phyloP scores from a whole-genome alignment of 2,888 invertebrate genomes.

The Timema cristinae region DNA sequence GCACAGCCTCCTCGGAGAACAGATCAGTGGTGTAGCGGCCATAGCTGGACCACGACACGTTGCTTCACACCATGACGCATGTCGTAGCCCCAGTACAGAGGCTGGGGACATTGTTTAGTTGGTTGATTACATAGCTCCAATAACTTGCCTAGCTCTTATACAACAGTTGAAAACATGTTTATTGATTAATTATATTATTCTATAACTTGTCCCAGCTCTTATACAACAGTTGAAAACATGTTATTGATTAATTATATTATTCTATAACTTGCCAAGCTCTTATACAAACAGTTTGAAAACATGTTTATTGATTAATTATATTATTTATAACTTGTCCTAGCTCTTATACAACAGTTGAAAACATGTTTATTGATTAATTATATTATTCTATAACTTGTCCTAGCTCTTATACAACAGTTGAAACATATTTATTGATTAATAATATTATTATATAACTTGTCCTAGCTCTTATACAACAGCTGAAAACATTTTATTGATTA shows the following conservation, averaged over 20 bases:
- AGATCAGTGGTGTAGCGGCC: slow-evolving; percentile 82
- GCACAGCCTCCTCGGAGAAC: slow-evolving; percentile 71
- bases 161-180: no score
- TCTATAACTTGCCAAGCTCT: no score
- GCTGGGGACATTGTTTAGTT: no score
- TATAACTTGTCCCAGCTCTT: background rate
- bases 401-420: no score
- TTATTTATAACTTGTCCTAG: slow-evolving; percentile 61
- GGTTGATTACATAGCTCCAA: no score
- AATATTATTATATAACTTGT: background rate
- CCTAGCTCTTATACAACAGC: background rate
- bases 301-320: no score
- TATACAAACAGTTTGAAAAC: no score
- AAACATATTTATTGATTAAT: no score
- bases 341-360: slow-evolving; percentile 51
- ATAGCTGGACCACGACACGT: slow-evolving; percentile 68
- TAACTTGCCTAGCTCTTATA: no score
- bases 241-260: no score
- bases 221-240: background rate
- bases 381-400: no score
- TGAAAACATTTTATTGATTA: background rate
- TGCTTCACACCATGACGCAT: slow-evolving; percentile 59
- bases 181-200: background rate
- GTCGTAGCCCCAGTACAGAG: slow-evolving; percentile 57
- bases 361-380: no score